A percentile compares a stretch with the other conserved stretches of the same genome.
Conservation (phyloP, 1,140 invertebrate species). For the Leptinotarsa texana region DNA sequence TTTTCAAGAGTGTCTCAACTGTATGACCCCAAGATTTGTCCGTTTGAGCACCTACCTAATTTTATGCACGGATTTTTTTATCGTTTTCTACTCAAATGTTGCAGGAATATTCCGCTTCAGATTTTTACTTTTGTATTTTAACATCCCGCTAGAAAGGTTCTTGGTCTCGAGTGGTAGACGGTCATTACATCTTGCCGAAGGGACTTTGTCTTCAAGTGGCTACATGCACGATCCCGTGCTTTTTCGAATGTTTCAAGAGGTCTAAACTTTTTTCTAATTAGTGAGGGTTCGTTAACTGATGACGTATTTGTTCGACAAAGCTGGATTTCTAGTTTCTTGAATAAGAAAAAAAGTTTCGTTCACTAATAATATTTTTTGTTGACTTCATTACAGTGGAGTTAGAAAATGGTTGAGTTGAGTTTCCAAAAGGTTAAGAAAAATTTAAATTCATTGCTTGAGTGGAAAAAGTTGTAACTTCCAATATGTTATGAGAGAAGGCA, state of each 20-base stretch:
- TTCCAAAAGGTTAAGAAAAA: no score
- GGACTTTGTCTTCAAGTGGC: conserved; percentile 7
- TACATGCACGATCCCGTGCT: not conserved
- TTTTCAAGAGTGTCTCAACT: not conserved
- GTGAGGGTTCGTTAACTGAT: not conserved
- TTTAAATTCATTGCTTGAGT: no score
- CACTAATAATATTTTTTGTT: no score
- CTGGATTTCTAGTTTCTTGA: no score
- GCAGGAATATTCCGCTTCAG: conserved; percentile 9
- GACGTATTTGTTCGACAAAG: no score
- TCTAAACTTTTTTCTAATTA: not conserved
- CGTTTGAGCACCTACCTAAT: conserved; percentile 2
- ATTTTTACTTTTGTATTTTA: conserved; percentile 19
- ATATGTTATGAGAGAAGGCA: no score
- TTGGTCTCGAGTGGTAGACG: conserved; percentile 13
- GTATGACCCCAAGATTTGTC: not conserved
- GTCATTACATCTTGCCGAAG: conserved; percentile 17
- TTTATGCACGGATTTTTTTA: not conserved
- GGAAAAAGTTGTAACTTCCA: no score
- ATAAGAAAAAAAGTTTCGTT: no score
- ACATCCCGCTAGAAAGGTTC: not conserved
- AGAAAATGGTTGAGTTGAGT: no score
- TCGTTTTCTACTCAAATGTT: not conserved
- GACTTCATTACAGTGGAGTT: no score
- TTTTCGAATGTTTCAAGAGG: not conserved